Evolutionary conservation across 1,140 invertebrate genomes (phyloP).

Genomic region (Pachypeltis micranthus): DNA sequence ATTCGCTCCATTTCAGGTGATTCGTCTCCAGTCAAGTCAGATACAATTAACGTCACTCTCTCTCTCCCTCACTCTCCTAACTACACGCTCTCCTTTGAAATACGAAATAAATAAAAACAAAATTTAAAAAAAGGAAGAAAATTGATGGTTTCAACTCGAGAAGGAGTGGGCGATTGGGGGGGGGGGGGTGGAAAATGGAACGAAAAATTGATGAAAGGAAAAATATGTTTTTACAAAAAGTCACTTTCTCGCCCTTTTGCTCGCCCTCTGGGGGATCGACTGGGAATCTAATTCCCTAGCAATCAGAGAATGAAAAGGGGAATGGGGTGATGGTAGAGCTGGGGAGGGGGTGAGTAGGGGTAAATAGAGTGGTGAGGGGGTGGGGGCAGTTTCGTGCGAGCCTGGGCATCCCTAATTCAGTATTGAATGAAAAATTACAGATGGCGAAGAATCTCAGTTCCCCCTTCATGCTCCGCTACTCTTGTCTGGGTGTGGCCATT

Average conservation of each 20-base stretch:
- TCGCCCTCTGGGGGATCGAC: background rate
- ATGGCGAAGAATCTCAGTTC: conserved; percentile 7
- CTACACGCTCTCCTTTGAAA: too few species aligned
- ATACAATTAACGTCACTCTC: too few species aligned
- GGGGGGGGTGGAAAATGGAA: background rate
- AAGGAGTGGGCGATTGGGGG: too few species aligned
- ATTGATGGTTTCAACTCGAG: background rate
- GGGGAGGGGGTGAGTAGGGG: too few species aligned
- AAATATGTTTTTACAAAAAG: conserved; percentile 1
- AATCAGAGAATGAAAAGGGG: background rate
- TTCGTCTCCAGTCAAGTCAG: too few species aligned
- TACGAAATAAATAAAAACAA: background rate
- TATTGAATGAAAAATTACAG: conserved; percentile 15
- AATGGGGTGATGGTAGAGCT: too few species aligned
- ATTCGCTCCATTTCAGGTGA: too few species aligned
- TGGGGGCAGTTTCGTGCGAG: background rate
- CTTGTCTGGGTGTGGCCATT: conserved; percentile 12
- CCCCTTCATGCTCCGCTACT: too few species aligned
- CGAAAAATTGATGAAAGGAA: background rate
- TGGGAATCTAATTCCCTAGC: conserved; percentile 8
- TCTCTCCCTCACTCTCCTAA: too few species aligned
- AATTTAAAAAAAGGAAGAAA: background rate
- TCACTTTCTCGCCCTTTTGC: background rate
- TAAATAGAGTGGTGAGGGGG: background rate
- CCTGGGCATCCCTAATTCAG: conserved; percentile 9